Evolutionary conservation across 2,888 invertebrate genomes (phyloP).

Genomic region (Philopedon plagiatum): DNA sequence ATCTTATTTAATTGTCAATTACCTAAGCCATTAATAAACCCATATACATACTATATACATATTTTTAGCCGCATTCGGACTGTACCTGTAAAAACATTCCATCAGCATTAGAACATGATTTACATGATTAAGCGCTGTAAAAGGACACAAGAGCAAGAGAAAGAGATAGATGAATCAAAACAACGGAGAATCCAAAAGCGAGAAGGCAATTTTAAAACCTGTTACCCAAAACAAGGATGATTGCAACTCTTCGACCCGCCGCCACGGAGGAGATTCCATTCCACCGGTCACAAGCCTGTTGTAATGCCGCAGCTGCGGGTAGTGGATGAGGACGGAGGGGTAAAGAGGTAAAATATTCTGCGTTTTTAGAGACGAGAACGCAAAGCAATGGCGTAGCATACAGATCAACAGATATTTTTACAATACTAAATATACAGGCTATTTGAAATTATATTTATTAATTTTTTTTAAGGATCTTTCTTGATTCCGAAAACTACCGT

Average conservation of each 20-base stretch:
- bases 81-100: background rate
- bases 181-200: slow-evolving; percentile 21
- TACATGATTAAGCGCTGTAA: background rate
- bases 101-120: background rate
- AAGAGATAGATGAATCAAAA: slow-evolving; percentile 11
- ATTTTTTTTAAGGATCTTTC: no score
- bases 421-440: no score
- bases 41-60: no score
- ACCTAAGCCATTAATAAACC: no score
- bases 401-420: background rate
- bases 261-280: slow-evolving; percentile 30
- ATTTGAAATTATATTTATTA: no score
- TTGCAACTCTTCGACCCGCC: slow-evolving; percentile 28
- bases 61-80: background rate
- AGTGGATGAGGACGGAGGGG: background rate
- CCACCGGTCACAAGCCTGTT: slow-evolving; percentile 21
- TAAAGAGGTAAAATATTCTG: slow-evolving; percentile 11
- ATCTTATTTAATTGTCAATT: no score
- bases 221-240: slow-evolving; percentile 37
- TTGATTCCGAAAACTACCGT: no score
- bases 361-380: background rate
- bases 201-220: slow-evolving; percentile 31
- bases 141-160: slow-evolving; percentile 11
- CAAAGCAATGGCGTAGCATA: background rate
- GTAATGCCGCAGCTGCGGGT: slow-evolving; percentile 1